These are phyloP conservation scores for Drosophila busckii DNA, from an alignment of 1,140 invertebrate species.

Conservation along the genomic window DNA sequence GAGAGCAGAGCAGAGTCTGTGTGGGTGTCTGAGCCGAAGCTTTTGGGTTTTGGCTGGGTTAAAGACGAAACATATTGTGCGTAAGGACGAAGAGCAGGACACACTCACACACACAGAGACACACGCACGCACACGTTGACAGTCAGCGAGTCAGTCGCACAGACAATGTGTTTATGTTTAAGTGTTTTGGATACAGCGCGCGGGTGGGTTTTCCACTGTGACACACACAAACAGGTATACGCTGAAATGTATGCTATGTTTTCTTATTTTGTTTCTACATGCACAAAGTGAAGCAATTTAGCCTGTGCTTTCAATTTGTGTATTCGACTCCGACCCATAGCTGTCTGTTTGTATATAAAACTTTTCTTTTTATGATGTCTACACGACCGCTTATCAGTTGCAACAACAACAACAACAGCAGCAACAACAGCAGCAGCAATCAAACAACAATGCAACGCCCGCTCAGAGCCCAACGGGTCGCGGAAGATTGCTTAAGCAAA, in stretches of 20 bases:
- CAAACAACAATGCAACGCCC: slow-evolving; percentile 5
- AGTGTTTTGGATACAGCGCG: slow-evolving; percentile 61
- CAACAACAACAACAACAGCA: slow-evolving; percentile 23
- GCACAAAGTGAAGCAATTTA: slow-evolving; percentile 66
- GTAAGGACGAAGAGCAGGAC: slow-evolving; percentile 55
- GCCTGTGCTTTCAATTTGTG: slow-evolving; percentile 50
- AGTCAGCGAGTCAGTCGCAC: slow-evolving; percentile 9
- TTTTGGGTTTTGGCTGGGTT: slow-evolving; percentile 59
- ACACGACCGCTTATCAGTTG: slow-evolving; percentile 50
- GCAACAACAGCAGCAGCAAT: slow-evolving; percentile 17
- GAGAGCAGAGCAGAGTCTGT: slow-evolving; percentile 3
- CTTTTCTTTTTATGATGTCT: slow-evolving; percentile 70
- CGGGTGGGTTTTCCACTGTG: slow-evolving; percentile 45
- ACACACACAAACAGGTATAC: slow-evolving; percentile 10
- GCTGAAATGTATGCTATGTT: slow-evolving; percentile 2
- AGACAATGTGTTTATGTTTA: slow-evolving; percentile 74
- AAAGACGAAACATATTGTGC: slow-evolving; percentile 76
- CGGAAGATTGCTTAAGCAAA: slow-evolving; percentile 37
- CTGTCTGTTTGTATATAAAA: slow-evolving; percentile 18
- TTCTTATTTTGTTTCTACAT: slow-evolving; percentile 15
- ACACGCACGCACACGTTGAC: slow-evolving; percentile 17
- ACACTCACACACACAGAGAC: slow-evolving; percentile 27
- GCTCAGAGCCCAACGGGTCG: slow-evolving; percentile 22
- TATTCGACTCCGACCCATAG: slow-evolving; percentile 13
- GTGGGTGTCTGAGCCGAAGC: slow-evolving; percentile 37